phyloP scores from a whole-genome alignment of 2,888 invertebrate species.

The Frankliniella fusca region DNA sequence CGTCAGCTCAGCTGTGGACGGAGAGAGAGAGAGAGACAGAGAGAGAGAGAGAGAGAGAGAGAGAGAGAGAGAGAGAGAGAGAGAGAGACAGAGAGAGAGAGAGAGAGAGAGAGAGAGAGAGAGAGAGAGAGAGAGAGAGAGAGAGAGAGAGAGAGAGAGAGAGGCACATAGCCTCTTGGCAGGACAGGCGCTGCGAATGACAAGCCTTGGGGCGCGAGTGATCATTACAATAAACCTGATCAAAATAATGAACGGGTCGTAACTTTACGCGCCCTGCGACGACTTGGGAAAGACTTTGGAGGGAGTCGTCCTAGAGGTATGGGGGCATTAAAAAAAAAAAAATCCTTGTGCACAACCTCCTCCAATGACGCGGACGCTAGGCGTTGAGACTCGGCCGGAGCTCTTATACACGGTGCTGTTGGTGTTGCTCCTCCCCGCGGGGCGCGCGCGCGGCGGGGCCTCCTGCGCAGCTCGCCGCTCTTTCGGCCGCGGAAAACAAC shows the following conservation, averaged over 20 bases:
- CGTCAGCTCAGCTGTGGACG: conserved; percentile 8
- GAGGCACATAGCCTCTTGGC: neutral
- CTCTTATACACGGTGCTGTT: neutral
- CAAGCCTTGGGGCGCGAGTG: neutral
- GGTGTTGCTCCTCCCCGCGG: neutral
- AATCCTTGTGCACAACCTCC: no score
- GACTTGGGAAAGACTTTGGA: neutral
- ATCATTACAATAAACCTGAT: neutral
- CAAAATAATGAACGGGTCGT: neutral
- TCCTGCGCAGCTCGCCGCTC: neutral
- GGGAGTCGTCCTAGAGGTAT: neutral
- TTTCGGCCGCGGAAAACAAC: no score
- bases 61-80: no score
- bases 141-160: conserved; percentile 29
- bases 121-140: no score
- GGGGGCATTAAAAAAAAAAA: neutral
- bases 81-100: no score
- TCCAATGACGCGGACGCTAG: neutral
- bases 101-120: no score
- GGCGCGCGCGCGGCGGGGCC: neutral
- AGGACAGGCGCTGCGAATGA: neutral
- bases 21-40: no score
- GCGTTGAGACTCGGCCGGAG: neutral
- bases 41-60: no score
- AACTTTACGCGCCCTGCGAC: neutral